Percentiles rank a stretch among this genome's conserved stretches.
These are phyloP conservation scores for Thera obeliscata DNA, from an alignment of 2,888 invertebrate species.

Conservation along the genomic window DNA sequence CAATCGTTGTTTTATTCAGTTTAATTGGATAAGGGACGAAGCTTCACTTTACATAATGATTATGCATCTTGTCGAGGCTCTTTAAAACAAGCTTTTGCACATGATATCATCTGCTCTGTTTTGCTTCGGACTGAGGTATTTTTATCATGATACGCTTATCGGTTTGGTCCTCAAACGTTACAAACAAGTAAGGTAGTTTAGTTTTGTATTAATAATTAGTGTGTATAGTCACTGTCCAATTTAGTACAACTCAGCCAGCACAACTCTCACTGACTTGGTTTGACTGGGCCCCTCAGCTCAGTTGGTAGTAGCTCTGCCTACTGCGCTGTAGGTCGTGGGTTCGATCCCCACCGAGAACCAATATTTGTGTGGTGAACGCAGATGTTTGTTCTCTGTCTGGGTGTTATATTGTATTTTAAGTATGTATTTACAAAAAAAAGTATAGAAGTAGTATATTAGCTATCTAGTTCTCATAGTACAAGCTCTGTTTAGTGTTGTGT, in stretches of 20 bases:
- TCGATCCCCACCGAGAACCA: too few species aligned
- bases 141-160: not conserved
- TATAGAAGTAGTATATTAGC: too few species aligned
- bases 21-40: constrained; percentile 22
- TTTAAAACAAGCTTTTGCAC: constrained; percentile 1
- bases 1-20: constrained; percentile 30
- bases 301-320: too few species aligned
- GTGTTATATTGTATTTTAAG: too few species aligned
- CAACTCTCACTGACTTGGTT: too few species aligned
- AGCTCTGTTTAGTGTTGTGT: too few species aligned
- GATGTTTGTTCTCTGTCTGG: too few species aligned
- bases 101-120: not conserved
- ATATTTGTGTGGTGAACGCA: too few species aligned
- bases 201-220: not conserved
- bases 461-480: too few species aligned
- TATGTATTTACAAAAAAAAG: too few species aligned
- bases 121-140: not conserved
- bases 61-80: constrained; percentile 16
- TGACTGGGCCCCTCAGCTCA: too few species aligned
- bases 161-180: not conserved
- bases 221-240: not conserved
- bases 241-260: not conserved
- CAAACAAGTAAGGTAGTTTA: not conserved
- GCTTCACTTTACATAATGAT: constrained; percentile 21
- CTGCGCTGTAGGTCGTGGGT: too few species aligned